Percentiles rank a stretch among this genome's conserved stretches.
Conservation (phyloP, 2,888 invertebrate genomes). For the Drosophila tanythrix region DNA sequence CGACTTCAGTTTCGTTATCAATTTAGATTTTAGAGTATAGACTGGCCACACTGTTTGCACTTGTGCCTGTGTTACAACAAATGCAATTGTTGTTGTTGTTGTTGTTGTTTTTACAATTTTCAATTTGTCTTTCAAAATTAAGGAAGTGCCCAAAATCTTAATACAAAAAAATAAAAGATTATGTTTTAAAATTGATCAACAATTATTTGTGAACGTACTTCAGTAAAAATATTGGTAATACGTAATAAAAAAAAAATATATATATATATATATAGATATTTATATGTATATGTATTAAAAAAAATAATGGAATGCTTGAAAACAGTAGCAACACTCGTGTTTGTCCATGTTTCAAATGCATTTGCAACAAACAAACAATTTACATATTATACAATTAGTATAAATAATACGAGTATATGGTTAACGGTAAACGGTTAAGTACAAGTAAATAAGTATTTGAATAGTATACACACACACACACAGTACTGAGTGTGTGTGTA, state of each 20-base stretch:
- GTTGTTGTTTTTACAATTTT: constrained; percentile 49
- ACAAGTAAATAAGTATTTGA: constrained; percentile 36
- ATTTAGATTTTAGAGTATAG: constrained; percentile 21
- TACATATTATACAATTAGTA: constrained; percentile 33
- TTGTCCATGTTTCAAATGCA: constrained; percentile 29
- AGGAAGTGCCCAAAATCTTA: constrained; percentile 52
- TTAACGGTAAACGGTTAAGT: constrained; percentile 31
- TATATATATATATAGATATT: neutral
- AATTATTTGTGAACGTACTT: constrained; percentile 61
- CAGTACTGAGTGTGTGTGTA: neutral
- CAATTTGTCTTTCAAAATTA: constrained; percentile 55
- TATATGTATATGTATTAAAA: neutral
- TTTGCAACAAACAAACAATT: constrained; percentile 39
- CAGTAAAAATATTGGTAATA: constrained; percentile 15
- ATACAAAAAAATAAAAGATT: constrained; percentile 28
- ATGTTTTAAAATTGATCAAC: constrained; percentile 60
- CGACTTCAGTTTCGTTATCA: constrained; percentile 8
- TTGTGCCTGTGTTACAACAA: constrained; percentile 25
- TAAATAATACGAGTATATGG: constrained; percentile 56
- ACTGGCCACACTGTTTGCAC: constrained; percentile 25
- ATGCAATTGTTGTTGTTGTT: constrained; percentile 26
- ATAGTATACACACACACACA: constrained; percentile 13
- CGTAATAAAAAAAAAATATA: constrained; percentile 16
- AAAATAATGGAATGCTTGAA: constrained; percentile 25
- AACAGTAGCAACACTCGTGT: constrained; percentile 2